A percentile compares a stretch with the other conserved stretches of the same genome.
Evolutionary conservation across 2,888 invertebrate species (phyloP).

Genomic region (Trachelus troglodyta): DNA sequence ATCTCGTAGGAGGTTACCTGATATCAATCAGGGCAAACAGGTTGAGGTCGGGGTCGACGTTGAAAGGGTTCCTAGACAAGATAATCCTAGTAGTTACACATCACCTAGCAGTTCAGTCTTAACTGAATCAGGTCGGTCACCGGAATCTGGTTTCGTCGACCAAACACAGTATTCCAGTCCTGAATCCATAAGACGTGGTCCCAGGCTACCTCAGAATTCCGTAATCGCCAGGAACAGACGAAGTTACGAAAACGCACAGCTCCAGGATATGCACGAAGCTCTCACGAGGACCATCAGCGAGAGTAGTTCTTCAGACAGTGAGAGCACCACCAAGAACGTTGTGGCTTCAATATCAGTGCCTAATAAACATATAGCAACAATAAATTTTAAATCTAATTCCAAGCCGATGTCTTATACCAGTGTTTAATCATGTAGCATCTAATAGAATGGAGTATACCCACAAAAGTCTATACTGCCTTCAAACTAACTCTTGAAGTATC

Average conservation of each 20-base stretch:
- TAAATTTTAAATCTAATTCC: neutral
- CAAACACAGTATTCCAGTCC: slow-evolving; percentile 42
- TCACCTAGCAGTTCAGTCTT: neutral
- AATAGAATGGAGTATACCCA: neutral
- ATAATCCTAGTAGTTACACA: neutral
- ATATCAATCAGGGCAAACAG: neutral
- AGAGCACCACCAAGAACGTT: slow-evolving; percentile 12
- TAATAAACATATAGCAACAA: neutral
- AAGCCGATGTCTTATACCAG: slow-evolving; percentile 44
- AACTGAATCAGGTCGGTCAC: slow-evolving; percentile 37
- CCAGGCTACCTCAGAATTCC: slow-evolving; percentile 28
- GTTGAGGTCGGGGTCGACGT: slow-evolving; percentile 30
- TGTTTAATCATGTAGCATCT: slow-evolving; percentile 32
- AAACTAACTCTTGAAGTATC: neutral
- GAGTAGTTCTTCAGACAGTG: slow-evolving; percentile 41
- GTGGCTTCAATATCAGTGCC: neutral
- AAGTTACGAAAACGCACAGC: slow-evolving; percentile 51
- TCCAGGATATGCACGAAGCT: slow-evolving; percentile 48
- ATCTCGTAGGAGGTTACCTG: slow-evolving; percentile 43
- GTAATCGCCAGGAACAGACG: slow-evolving; percentile 41
- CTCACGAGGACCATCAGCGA: slow-evolving; percentile 37
- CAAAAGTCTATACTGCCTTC: neutral
- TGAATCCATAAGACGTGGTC: slow-evolving; percentile 33
- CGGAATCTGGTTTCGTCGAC: slow-evolving; percentile 51
- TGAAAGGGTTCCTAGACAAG: slow-evolving; percentile 26